These are phyloP conservation scores for Furcula furcula DNA, from an alignment of 2,888 invertebrate species.

Conservation along the genomic window DNA sequence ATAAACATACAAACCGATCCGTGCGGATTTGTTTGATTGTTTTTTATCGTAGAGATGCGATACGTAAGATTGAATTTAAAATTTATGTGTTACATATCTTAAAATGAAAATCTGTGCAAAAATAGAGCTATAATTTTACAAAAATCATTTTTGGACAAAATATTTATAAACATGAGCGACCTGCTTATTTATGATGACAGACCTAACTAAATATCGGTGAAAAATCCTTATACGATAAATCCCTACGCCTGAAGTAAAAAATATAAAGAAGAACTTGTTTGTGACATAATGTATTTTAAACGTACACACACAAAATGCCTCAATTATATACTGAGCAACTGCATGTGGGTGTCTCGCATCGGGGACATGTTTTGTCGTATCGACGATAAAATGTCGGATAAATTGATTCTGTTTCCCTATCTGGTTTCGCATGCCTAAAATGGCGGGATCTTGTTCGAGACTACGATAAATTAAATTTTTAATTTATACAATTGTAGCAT, in stretches of 20 bases:
- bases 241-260: no score
- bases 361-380: slow-evolving; percentile 9
- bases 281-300: not conserved
- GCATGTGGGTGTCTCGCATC: slow-evolving; percentile 26
- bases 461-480: no score
- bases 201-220: no score
- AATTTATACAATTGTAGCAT: no score
- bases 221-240: not conserved
- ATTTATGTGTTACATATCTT: no score
- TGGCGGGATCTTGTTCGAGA: slow-evolving; percentile 6
- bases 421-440: slow-evolving; percentile 12
- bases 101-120: no score
- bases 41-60: slow-evolving; percentile 13
- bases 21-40: slow-evolving; percentile 13
- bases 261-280: no score
- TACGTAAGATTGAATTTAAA: no score
- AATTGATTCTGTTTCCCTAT: slow-evolving; percentile 20
- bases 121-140: no score
- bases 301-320: slow-evolving; percentile 8
- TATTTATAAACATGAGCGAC: no score
- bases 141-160: not conserved
- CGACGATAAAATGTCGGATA: slow-evolving; percentile 27
- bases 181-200: no score
- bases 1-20: slow-evolving; percentile 15
- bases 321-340: slow-evolving; percentile 5